phyloP scores from a whole-genome alignment of 2,113 vertebrate species.

The Myotis yumanensis region DNA sequence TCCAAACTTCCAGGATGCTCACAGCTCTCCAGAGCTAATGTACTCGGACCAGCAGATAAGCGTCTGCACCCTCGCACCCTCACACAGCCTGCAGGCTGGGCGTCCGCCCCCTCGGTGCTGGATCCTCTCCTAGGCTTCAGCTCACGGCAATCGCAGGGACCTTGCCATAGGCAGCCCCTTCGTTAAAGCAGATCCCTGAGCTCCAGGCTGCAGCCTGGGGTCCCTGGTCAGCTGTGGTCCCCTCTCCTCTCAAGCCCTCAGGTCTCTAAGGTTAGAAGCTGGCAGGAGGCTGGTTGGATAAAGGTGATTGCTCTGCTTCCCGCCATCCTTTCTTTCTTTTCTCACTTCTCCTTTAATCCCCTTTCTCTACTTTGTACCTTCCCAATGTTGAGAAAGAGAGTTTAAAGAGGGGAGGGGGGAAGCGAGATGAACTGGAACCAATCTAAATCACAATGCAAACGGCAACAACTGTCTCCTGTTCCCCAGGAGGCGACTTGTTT shows the following conservation, averaged over 20 bases:
- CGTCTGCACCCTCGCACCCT: neutral
- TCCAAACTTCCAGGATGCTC: neutral
- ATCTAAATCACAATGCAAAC: no score
- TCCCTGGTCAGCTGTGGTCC: no score
- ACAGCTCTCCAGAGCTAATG: neutral
- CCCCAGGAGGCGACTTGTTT: no score
- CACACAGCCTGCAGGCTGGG: neutral
- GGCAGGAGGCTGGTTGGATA: neutral
- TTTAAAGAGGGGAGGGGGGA: neutral
- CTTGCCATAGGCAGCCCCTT: rapidly evolving
- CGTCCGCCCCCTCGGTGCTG: neutral
- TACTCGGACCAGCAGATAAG: neutral
- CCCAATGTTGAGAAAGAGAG: neutral
- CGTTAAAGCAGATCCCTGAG: neutral
- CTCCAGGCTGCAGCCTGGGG: no score
- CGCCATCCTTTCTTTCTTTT: neutral
- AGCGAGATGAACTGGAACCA: no score
- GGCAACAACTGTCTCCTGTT: no score
- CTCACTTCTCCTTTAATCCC: neutral
- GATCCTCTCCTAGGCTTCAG: neutral
- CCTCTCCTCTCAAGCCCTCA: no score
- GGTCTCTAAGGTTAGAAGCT: neutral
- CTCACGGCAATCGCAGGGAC: neutral
- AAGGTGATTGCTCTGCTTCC: neutral
- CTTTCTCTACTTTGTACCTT: neutral